Evolutionary conservation across 2,113 vertebrate species (phyloP).

Genomic region (Psammodynastes pulverulentus): DNA sequence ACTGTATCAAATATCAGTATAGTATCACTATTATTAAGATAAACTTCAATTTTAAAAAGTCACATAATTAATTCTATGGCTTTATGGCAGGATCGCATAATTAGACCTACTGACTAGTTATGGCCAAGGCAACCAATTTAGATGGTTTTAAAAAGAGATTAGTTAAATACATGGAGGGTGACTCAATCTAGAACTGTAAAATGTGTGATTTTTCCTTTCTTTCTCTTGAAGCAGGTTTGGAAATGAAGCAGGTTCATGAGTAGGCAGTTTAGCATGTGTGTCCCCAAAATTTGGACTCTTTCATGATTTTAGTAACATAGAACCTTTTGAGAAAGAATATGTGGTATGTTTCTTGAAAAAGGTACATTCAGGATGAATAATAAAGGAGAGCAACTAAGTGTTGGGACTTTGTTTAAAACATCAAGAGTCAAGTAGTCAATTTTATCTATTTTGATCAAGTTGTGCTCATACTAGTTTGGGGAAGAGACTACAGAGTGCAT

Average conservation of each 20-base stretch:
- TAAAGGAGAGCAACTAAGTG: neutral
- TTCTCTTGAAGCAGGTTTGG: neutral
- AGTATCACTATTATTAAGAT: neutral
- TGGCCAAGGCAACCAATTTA: neutral
- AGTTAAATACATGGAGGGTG: neutral
- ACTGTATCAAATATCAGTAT: neutral
- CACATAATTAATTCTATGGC: neutral
- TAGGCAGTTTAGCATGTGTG: neutral
- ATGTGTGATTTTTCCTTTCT: neutral
- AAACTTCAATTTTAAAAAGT: constrained; percentile 24
- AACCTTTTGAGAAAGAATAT: neutral
- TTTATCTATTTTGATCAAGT: neutral
- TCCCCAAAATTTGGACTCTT: neutral
- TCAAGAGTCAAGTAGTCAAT: neutral
- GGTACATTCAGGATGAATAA: neutral
- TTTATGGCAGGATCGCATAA: neutral
- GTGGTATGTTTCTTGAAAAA: neutral
- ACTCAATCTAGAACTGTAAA: neutral
- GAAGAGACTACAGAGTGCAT: no score
- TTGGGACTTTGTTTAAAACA: neutral
- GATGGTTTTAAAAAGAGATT: neutral
- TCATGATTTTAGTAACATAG: neutral
- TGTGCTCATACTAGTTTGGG: neutral
- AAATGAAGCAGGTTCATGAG: neutral
- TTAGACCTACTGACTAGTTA: neutral